A percentile compares a stretch with the other conserved stretches of the same genome.
phyloP scores from a whole-genome alignment of 2,888 invertebrate species.

The Eupithecia abbreviata region DNA sequence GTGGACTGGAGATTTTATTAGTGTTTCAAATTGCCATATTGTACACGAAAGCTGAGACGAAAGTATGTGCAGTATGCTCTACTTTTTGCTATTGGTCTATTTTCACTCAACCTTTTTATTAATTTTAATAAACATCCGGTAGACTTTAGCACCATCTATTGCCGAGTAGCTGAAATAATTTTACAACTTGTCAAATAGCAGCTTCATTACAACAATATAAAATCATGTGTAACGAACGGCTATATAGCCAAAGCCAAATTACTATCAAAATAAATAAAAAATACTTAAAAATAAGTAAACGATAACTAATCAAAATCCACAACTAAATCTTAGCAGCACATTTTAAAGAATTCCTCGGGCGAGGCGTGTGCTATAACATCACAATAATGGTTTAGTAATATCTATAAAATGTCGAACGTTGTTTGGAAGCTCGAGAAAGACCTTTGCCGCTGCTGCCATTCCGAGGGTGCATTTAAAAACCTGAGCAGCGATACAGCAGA shows the following conservation, averaged over 20 bases:
- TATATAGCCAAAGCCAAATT: neutral
- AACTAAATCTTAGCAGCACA: neutral
- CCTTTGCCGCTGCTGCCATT: conserved; percentile 73
- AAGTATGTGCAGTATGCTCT: no score
- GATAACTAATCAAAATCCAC: neutral
- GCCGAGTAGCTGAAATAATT: no score
- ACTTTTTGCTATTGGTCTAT: no score
- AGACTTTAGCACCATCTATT: no score
- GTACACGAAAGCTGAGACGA: no score
- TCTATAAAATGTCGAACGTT: conserved; percentile 20
- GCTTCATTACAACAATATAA: no score
- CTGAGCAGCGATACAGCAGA: conserved; percentile 50
- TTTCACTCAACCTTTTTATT: no score
- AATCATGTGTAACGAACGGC: neutral
- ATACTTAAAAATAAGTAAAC: neutral
- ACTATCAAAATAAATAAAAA: neutral
- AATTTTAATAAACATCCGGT: no score
- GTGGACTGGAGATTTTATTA: no score
- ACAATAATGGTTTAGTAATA: neutral
- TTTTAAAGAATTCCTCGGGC: neutral
- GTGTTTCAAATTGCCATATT: no score
- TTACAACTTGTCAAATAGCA: no score
- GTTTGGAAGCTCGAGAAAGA: conserved; percentile 56
- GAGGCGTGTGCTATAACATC: neutral
- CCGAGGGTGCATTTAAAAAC: conserved; percentile 64